phyloP scores from a whole-genome alignment of 2,888 invertebrate genomes.

The Mythimna vitellina region DNA sequence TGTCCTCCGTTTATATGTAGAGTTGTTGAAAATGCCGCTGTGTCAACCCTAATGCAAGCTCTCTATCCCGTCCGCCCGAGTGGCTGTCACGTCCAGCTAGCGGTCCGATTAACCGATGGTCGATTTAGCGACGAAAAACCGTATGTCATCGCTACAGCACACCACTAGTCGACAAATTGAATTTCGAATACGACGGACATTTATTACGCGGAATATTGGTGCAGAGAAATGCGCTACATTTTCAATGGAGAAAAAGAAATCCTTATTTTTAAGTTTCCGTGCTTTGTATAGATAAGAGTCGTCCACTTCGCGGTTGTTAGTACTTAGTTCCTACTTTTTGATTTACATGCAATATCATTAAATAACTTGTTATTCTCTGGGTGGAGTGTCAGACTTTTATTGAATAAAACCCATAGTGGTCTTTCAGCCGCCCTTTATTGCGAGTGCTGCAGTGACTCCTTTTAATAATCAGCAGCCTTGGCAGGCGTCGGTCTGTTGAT shows the following conservation, averaged over 20 bases:
- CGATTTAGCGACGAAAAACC: conserved; percentile 78
- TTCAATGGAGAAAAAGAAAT: background rate
- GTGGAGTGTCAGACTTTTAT: too few relatives aligned
- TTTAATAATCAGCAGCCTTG: too few relatives aligned
- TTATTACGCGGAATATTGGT: conserved; percentile 23
- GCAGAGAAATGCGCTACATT: background rate
- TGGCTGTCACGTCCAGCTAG: conserved; percentile 80
- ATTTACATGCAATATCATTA: too few relatives aligned
- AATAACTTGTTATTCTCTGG: too few relatives aligned
- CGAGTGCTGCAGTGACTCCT: too few relatives aligned
- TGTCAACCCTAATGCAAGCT: conserved; percentile 72
- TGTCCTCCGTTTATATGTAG: background rate
- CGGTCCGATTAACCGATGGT: conserved; percentile 65
- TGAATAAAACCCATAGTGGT: too few relatives aligned
- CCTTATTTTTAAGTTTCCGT: background rate
- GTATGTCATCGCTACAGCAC: conserved; percentile 72
- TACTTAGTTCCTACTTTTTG: too few relatives aligned
- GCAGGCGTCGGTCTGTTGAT: too few relatives aligned
- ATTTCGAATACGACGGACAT: conserved; percentile 61
- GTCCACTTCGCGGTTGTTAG: background rate
- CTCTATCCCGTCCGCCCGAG: conserved; percentile 67
- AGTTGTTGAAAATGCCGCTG: background rate
- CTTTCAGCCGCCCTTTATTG: too few relatives aligned
- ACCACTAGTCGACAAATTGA: conserved; percentile 77
- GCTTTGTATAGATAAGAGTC: background rate